Percentiles rank a stretch among this genome's conserved stretches.
phyloP scores from a whole-genome alignment of 2,113 vertebrate species.

The Proterorhinus semilunaris region DNA sequence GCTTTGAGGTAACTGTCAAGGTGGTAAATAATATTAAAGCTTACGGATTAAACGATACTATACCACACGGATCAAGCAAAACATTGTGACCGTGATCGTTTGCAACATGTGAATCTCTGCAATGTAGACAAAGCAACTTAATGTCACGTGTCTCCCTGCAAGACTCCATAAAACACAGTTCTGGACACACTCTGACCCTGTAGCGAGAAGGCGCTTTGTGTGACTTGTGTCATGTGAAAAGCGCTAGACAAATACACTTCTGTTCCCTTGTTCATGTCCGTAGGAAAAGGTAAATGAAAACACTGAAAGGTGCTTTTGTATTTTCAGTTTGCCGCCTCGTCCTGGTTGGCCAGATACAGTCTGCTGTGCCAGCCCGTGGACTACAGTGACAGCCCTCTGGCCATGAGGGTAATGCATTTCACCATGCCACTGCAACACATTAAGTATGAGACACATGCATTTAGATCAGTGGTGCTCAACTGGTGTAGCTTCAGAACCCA shows the following conservation, averaged over 20 bases:
- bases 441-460: background rate
- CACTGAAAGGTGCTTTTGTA: conserved; percentile 40
- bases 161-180: too few relatives aligned
- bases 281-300: conserved; percentile 19
- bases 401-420: conserved; percentile 60
- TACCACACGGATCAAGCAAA: background rate
- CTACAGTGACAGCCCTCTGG: conserved; percentile 63
- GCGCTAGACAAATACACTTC: too few relatives aligned
- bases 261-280: background rate
- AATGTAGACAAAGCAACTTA: too few relatives aligned
- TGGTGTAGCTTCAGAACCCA: too few relatives aligned
- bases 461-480: too few relatives aligned
- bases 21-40: too few relatives aligned
- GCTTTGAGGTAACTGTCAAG: conserved; percentile 68
- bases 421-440: background rate
- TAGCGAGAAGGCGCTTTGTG: too few relatives aligned
- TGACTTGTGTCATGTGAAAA: too few relatives aligned
- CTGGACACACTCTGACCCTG: too few relatives aligned
- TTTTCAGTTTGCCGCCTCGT: conserved; percentile 73
- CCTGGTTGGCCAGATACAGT: conserved; percentile 69
- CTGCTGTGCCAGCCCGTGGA: conserved; percentile 75
- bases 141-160: too few relatives aligned
- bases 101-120: too few relatives aligned
- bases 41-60: too few relatives aligned
- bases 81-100: background rate